Evolutionary conservation across 2,888 invertebrate species (phyloP).

Genomic region (Dasypolia templi): DNA sequence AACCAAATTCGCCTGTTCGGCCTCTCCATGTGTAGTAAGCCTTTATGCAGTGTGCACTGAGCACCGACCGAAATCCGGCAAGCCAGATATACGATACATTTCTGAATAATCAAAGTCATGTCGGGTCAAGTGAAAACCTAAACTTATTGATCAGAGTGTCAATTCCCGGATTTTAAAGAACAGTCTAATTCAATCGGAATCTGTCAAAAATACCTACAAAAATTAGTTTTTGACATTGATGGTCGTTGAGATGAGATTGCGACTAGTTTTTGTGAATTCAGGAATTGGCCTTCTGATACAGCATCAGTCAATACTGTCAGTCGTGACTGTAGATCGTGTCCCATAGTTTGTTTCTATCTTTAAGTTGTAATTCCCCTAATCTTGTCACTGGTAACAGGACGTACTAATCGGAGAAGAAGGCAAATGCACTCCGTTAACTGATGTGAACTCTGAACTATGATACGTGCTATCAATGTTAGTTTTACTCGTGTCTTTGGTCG

Average conservation of each 20-base stretch:
- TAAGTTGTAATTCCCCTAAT: conserved; percentile 24
- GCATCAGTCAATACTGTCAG: neutral
- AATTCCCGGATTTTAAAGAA: no score
- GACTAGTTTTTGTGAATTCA: no score
- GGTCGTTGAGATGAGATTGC: no score
- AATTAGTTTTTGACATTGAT: no score
- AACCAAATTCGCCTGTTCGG: neutral
- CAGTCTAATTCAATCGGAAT: no score
- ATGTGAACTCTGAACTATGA: conserved; percentile 5
- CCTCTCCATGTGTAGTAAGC: neutral
- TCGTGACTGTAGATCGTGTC: neutral
- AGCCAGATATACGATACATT: neutral
- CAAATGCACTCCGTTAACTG: conserved; percentile 4
- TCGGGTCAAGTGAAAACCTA: no score
- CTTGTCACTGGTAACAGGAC: neutral
- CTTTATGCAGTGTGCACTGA: no score
- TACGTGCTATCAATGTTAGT: neutral
- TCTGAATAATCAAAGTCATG: neutral
- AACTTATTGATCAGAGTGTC: no score
- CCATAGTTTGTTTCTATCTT: neutral
- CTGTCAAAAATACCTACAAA: no score
- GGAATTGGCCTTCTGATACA: no score
- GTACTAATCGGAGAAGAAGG: neutral
- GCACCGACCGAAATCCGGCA: neutral
- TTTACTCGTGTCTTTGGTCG: neutral